Base-by-base conservation (phyloP, 2,797 vertebrate species). In the Falco naumanni region DNA sequence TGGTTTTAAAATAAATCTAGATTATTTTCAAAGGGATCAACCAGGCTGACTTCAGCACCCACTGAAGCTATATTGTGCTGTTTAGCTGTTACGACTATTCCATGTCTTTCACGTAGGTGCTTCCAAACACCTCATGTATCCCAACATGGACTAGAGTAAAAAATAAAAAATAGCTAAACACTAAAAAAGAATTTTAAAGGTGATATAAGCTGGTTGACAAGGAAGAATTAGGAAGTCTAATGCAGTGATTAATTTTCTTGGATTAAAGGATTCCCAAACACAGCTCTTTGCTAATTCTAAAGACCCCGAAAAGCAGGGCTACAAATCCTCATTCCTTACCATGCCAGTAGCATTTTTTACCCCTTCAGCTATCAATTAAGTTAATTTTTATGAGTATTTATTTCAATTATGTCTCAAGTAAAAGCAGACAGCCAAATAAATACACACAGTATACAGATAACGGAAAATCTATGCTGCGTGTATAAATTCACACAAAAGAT, bases 201-300 rank as follows among this genome's bases (percentile, higher is more conserved):
- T n/a, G 0, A 0, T 41, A 59, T 37, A 86, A 87, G 56, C 37
- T 57, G 63, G 81, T 5, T 39, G 50, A 61, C 24, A 72, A 61
- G 81, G 89, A 84, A 64, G 61, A 90, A 81, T 45, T 65, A 76
- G 9, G 31, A 92, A 80, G n/a, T 37, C 76, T 61, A 92, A 74
- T 4, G 37, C 45, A 87, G 34, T 28, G 74, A 79, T 56, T 74
- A 5, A 33, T 86, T 71, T 91, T 82, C 74, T 50, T 76, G 54
- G 53, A 81, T 84, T 90, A 90, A 84, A 90, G 66, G 47, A 87
- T 50, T 94, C 59, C 69, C 47, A 82, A 87, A 76, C 20, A 71
- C 20, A 89, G 47, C 10, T 89, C 65, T 66, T 81, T 53, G 15
- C 45, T 64, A 72, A 89, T 76, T 71, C 89, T 34, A 10, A 89